Conservation (phyloP, 2,113 vertebrate species). For the Phoxinus phoxinus region DNA sequence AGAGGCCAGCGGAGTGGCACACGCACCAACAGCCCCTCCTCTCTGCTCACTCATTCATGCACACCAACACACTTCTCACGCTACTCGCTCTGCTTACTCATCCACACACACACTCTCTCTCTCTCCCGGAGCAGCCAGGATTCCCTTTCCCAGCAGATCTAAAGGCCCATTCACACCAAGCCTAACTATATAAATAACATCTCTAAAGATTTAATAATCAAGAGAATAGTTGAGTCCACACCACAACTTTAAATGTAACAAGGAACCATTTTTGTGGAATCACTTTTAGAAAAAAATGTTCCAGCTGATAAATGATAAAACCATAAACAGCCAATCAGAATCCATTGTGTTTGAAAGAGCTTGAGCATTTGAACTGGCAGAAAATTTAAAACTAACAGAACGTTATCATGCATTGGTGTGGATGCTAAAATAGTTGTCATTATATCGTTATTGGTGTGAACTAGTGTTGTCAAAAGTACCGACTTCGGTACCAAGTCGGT, state of each 20-base stretch:
- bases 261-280: too few relatives aligned
- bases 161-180: too few relatives aligned
- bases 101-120: conserved; percentile 28
- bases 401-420: neutral
- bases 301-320: too few relatives aligned
- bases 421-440: neutral
- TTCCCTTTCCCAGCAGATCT: neutral
- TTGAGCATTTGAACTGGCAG: neutral
- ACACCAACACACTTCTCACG: conserved; percentile 21
- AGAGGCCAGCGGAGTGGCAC: conserved; percentile 71
- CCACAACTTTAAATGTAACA: too few relatives aligned
- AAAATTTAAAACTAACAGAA: too few relatives aligned
- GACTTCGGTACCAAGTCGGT: too few relatives aligned
- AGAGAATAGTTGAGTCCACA: too few relatives aligned
- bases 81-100: conserved; percentile 48
- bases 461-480: too few relatives aligned
- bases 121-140: neutral
- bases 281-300: too few relatives aligned
- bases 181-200: too few relatives aligned
- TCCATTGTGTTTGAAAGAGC: neutral
- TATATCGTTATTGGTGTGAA: neutral
- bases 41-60: conserved; percentile 3
- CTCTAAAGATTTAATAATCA: too few relatives aligned
- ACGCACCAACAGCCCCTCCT: conserved; percentile 65
- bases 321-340: neutral